A percentile compares a stretch with the other conserved stretches of the same genome.
Evolutionary conservation across 2,888 invertebrate species (phyloP).

Genomic region (Tanytarsus gracilentus): DNA sequence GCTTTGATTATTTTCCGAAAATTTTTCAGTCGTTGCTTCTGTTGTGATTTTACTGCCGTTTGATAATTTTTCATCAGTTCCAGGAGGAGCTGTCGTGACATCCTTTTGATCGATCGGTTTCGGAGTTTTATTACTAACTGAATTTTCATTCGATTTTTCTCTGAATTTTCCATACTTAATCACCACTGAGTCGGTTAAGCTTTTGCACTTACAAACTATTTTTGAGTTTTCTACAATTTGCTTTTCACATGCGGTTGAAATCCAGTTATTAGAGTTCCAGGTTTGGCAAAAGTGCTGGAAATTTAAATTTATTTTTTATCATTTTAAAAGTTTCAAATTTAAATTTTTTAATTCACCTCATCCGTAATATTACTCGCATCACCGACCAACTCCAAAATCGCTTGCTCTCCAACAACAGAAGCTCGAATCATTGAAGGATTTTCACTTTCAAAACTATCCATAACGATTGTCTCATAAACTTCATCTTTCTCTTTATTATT

Average conservation of each 20-base stretch:
- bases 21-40: too few relatives aligned
- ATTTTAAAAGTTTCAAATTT: not conserved
- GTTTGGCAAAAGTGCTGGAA: not conserved
- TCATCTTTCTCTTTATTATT: not conserved
- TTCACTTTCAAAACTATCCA: not conserved
- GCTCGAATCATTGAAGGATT: not conserved
- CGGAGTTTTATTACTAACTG: too few relatives aligned
- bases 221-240: not conserved
- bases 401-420: not conserved
- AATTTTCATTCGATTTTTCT: too few relatives aligned
- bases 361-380: not conserved
- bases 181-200: not conserved
- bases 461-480: constrained; percentile 10
- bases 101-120: too few relatives aligned
- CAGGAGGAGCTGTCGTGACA: too few relatives aligned
- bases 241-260: not conserved
- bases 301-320: not conserved
- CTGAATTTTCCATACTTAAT: not conserved
- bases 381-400: not conserved
- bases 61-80: too few relatives aligned
- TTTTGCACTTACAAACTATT: not conserved
- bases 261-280: not conserved
- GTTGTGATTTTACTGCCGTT: too few relatives aligned
- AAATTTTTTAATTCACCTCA: not conserved
- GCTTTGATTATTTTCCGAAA: too few relatives aligned